Percentiles rank a stretch among this genome's conserved stretches.
Evolutionary conservation across 2,888 invertebrate species (phyloP).

Genomic region (Miltochrista miniata): DNA sequence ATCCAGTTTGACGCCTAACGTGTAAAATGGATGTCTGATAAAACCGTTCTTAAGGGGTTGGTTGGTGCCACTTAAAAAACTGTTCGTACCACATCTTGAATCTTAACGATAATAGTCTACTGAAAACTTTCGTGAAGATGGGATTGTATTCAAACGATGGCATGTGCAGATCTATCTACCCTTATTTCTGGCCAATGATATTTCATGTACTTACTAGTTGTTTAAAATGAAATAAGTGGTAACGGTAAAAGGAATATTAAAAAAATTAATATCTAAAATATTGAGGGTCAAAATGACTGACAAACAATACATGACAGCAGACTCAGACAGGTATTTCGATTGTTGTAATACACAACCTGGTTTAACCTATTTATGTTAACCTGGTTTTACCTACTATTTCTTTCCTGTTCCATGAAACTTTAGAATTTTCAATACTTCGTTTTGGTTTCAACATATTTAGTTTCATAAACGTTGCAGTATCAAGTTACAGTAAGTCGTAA

Average conservation of each 20-base stretch:
- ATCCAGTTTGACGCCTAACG: too few species aligned
- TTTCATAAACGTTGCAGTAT: background rate
- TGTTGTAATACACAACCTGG: too few species aligned
- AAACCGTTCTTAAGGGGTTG: constrained; percentile 39
- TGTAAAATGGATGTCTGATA: constrained; percentile 66
- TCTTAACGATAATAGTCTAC: background rate
- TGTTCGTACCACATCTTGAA: background rate
- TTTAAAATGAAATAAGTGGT: too few species aligned
- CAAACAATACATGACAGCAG: too few species aligned
- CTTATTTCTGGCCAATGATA: too few species aligned
- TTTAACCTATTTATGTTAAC: background rate
- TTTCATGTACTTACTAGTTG: too few species aligned
- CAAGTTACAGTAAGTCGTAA: constrained; percentile 3
- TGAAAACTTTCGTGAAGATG: background rate
- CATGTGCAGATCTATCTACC: too few species aligned
- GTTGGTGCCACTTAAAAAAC: background rate
- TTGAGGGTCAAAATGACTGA: too few species aligned
- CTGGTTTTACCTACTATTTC: background rate
- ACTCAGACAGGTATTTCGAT: too few species aligned
- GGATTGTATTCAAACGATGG: too few species aligned
- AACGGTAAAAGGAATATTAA: too few species aligned
- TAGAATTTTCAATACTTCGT: background rate
- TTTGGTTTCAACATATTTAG: background rate
- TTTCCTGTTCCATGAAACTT: background rate
- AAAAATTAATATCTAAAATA: too few species aligned